phyloP scores from a whole-genome alignment of 2,113 vertebrate species.

The Lasiurus borealis region DNA sequence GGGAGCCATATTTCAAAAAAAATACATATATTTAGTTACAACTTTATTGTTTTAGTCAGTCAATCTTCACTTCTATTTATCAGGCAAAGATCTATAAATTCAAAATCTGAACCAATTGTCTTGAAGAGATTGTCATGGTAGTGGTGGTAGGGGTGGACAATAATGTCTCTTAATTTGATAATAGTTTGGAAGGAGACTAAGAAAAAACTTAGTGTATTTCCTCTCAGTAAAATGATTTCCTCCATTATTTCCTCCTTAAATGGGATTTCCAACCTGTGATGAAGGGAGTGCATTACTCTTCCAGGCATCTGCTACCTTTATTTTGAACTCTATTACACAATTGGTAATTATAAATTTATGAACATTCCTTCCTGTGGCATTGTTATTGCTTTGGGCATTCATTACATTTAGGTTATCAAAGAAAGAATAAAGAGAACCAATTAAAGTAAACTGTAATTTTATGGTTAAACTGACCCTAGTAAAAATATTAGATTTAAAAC shows the following conservation, averaged over 20 bases:
- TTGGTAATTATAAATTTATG: slow-evolving; percentile 8
- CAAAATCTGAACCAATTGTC: background rate
- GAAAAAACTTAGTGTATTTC: background rate
- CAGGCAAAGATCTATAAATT: background rate
- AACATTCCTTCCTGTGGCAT: background rate
- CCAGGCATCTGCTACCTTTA: background rate
- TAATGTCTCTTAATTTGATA: background rate
- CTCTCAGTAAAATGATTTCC: background rate
- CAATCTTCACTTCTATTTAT: background rate
- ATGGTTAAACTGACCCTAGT: slow-evolving; percentile 6
- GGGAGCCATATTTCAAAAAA: background rate
- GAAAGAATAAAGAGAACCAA: background rate
- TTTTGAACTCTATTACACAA: background rate
- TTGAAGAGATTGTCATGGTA: background rate
- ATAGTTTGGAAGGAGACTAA: background rate
- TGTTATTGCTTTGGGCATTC: background rate
- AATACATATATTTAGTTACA: background rate
- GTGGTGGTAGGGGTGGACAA: background rate
- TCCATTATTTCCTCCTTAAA: background rate
- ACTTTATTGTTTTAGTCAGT: background rate
- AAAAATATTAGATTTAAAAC: slow-evolving; percentile 39
- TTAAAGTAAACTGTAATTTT: slow-evolving; percentile 6
- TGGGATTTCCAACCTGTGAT: background rate
- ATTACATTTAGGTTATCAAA: background rate
- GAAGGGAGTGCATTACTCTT: background rate